phyloP scores from a whole-genome alignment of 64 coral and sea anemone genomes.

The Platygyra sinensis region DNA sequence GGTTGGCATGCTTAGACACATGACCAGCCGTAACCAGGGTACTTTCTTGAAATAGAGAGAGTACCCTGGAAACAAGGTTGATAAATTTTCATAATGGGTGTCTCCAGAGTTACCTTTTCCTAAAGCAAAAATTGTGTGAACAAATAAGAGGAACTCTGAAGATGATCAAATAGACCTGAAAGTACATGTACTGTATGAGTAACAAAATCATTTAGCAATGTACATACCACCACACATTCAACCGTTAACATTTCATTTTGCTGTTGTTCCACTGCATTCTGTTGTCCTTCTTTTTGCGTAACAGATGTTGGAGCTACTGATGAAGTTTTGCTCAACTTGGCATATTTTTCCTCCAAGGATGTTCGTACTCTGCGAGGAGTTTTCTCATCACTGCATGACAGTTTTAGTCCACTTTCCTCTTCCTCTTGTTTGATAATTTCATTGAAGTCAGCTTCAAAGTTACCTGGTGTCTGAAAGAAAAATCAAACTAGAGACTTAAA shows the following conservation, averaged over 20 bases:
- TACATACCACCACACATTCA: conserved; percentile 8
- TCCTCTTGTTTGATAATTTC: conserved; percentile 95
- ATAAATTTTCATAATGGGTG: too few relatives aligned
- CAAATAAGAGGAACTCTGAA: too few relatives aligned
- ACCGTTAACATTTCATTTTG: neutral
- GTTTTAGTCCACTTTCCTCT: conserved; percentile 84
- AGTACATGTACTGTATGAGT: neutral
- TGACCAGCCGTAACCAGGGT: too few relatives aligned
- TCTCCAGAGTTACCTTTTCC: too few relatives aligned
- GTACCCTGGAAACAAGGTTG: too few relatives aligned
- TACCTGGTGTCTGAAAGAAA: conserved; percentile 72
- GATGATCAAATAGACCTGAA: too few relatives aligned
- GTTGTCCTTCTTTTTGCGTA: neutral
- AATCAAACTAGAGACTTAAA: neutral
- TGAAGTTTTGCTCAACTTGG: conserved; percentile 20
- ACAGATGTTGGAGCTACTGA: neutral
- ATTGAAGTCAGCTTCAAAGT: conserved; percentile 94
- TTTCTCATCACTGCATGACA: conserved; percentile 54
- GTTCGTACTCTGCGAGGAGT: conserved; percentile 61
- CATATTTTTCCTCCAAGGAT: conserved; percentile 60
- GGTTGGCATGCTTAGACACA: too few relatives aligned
- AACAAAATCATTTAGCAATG: neutral
- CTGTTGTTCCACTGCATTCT: neutral
- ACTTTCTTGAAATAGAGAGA: too few relatives aligned
- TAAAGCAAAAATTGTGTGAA: too few relatives aligned